These are phyloP conservation scores for Drosophila parvula DNA, from an alignment of 1,140 invertebrate genomes.

Conservation along the genomic window DNA sequence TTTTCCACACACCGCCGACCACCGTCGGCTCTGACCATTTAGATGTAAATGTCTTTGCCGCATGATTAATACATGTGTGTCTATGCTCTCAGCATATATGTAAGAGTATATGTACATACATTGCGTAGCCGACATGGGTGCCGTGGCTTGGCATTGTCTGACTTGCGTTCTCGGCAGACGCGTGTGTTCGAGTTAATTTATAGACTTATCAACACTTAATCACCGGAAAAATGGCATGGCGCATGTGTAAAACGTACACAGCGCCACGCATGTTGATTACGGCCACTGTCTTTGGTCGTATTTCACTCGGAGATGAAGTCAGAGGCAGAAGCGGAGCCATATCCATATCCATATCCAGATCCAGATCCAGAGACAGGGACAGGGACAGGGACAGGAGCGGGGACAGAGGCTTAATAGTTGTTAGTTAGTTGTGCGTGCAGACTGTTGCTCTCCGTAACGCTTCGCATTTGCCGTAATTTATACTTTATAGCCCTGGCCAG, in stretches of 20 bases:
- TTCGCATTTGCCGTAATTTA: conserved; percentile 78
- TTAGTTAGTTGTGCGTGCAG: conserved; percentile 79
- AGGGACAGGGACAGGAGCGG: conserved; percentile 7
- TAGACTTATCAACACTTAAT: conserved; percentile 83
- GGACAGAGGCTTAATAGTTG: conserved; percentile 75
- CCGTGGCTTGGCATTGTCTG: conserved; percentile 23
- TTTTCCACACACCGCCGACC: conserved; percentile 36
- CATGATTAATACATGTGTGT: conserved; percentile 66
- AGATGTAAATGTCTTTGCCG: conserved; percentile 51
- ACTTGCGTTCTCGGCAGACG: conserved; percentile 36
- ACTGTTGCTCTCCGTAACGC: conserved; percentile 44
- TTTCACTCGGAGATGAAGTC: conserved; percentile 56
- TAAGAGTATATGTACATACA: not conserved
- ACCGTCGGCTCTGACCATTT: conserved; percentile 10
- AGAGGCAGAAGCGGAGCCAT: conserved; percentile 15
- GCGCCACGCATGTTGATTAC: conserved; percentile 79
- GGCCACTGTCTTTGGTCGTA: conserved; percentile 42
- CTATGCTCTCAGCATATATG: conserved; percentile 15
- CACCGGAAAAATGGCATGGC: conserved; percentile 78
- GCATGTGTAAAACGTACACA: conserved; percentile 60
- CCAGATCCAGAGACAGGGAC: conserved; percentile 15
- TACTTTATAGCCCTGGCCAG: conserved; percentile 77
- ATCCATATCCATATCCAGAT: conserved; percentile 19
- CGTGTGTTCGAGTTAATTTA: conserved; percentile 78
- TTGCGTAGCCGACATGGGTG: no score